phyloP scores from a whole-genome alignment of 2,888 invertebrate species.

The Thymelicus sylvestris region DNA sequence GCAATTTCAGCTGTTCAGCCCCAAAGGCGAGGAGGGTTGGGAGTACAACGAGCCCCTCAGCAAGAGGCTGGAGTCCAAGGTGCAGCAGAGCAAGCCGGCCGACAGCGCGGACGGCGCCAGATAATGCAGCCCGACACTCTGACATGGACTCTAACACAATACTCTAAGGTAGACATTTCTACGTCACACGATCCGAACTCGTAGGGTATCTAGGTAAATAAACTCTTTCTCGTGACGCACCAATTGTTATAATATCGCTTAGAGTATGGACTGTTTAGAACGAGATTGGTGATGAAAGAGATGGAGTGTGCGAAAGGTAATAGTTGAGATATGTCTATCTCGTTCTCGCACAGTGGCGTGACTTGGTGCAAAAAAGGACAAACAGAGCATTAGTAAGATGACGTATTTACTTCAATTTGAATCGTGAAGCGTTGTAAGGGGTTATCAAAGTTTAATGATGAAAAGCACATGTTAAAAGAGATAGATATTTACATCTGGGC shows the following conservation, averaged over 20 bases:
- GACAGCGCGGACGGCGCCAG: constrained; percentile 64
- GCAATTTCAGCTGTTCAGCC: constrained; percentile 86
- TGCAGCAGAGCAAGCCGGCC: constrained; percentile 58
- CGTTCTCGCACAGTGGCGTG: not conserved
- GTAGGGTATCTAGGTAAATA: constrained; percentile 44
- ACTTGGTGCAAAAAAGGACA: no score
- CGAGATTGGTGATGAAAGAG: not conserved
- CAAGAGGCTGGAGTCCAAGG: constrained; percentile 61
- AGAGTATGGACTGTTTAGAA: constrained; percentile 32
- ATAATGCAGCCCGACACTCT: constrained; percentile 57
- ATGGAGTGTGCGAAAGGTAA: not conserved
- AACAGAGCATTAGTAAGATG: no score
- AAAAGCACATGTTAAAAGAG: no score
- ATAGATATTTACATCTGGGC: no score
- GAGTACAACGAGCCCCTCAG: constrained; percentile 81
- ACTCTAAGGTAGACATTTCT: constrained; percentile 59
- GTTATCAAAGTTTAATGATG: no score
- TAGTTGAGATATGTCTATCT: not conserved
- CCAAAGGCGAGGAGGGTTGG: constrained; percentile 87
- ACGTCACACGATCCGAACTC: constrained; percentile 48
- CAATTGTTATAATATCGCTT: constrained; percentile 39
- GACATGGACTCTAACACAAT: constrained; percentile 44
- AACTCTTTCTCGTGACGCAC: constrained; percentile 49
- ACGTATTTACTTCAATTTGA: no score
- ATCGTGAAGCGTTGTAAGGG: no score